Base-by-base conservation (phyloP, 2,113 vertebrate genomes). In the Pelobates fuscus region DNA sequence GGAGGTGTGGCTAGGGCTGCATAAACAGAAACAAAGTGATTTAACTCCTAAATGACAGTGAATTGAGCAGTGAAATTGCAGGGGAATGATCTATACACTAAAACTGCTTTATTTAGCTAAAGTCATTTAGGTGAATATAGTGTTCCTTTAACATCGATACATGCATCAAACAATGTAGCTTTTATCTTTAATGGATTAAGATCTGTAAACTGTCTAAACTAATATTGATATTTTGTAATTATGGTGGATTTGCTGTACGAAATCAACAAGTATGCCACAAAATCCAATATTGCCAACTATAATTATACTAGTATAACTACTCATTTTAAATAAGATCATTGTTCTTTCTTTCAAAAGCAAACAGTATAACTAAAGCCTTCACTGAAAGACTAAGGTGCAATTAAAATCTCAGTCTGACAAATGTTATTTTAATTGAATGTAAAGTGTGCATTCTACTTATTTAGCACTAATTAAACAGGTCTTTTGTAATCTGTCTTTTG, bases 361-460 rank as follows among this genome's bases (percentile, higher is more conserved):
- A 73, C 23, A 73, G 25, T 10, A 55, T 10, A 54, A 32, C 44
- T 32, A 14, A 12, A 3, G 17, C 8, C 29, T 6, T 65, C n/a
- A 73, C 23, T 27, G 37, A 23, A 55, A 55, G 29, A 41, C 23
- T 52, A 55, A 55, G n/a, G 61, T 55, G 62, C 62, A 65, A 65
- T 65, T 65, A 55, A 44, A 64, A 73, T 54, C 52, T n/a, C 17
- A 64, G 46, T 73, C 27, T 73, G 60, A 73, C 20, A 73, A 73
- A 73, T 63, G 59, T 49, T 63, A 37, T 72, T 64, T 72, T 62
- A 72, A 63, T 73, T 25, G 23, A 49, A 64, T 73, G 32, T 64
- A 43, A 73, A 73, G 37, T 55, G 27, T 73, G 27, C 60, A 64
- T 73, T 73, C 46, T 64, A 65, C 29, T 55, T 52, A 63, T 60